A percentile compares a stretch with the other conserved stretches of the same genome.
phyloP scores from a whole-genome alignment of 2,113 vertebrate genomes.

The Turnix velox region DNA sequence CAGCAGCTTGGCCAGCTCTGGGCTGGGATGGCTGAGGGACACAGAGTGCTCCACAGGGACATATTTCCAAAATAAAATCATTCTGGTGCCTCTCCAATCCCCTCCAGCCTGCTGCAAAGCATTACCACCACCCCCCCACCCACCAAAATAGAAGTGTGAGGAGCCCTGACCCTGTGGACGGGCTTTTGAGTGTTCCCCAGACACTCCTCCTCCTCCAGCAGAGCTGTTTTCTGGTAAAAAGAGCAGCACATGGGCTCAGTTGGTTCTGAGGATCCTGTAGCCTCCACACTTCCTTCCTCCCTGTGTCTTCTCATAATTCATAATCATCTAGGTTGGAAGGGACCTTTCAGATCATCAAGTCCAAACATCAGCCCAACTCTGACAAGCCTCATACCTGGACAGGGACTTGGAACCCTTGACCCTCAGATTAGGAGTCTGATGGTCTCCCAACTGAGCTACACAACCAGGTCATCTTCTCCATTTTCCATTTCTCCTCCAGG shows the following conservation, averaged over 20 bases:
- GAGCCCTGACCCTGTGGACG: neutral
- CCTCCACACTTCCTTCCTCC: accelerated
- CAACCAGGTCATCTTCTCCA: neutral
- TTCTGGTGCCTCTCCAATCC: slow-evolving; percentile 50
- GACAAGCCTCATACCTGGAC: too few relatives aligned
- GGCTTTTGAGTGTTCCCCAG: neutral
- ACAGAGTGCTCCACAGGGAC: slow-evolving; percentile 20
- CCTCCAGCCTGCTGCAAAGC: neutral
- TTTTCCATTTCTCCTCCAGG: neutral
- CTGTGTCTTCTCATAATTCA: neutral
- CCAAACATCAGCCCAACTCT: too few relatives aligned
- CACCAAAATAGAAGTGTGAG: slow-evolving; percentile 17
- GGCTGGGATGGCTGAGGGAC: neutral
- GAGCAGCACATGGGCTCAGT: neutral
- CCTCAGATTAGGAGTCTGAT: too few relatives aligned
- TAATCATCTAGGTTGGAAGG: too few relatives aligned
- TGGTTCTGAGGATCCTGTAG: accelerated
- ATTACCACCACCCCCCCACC: neutral
- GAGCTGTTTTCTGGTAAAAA: neutral
- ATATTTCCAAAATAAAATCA: slow-evolving; percentile 71
- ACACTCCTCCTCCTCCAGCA: neutral
- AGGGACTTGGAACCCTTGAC: too few relatives aligned
- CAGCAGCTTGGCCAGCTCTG: neutral
- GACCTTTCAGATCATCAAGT: too few relatives aligned
- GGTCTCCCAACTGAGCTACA: too few relatives aligned